Conservation (phyloP, 2,888 invertebrate genomes). For the Cerceris rybyensis region DNA sequence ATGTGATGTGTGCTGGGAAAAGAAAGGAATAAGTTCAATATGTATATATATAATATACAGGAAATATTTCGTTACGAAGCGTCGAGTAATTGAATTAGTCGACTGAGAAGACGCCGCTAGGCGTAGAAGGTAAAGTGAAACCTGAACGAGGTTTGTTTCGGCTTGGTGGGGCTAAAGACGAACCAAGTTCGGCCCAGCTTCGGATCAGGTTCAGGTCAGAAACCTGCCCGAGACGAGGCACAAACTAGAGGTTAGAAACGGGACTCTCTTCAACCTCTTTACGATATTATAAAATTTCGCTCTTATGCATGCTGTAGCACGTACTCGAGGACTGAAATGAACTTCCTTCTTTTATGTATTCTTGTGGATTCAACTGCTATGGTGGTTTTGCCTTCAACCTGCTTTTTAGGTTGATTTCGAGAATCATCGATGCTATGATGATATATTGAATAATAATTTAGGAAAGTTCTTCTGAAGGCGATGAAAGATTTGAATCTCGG, state of each 20-base stretch:
- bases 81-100: conserved; percentile 48
- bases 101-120: conserved; percentile 28
- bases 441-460: too few relatives aligned
- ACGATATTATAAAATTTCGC: conserved; percentile 2
- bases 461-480: too few relatives aligned
- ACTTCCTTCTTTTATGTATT: background rate
- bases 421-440: too few relatives aligned
- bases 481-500: too few relatives aligned
- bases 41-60: background rate
- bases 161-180: conserved; percentile 7
- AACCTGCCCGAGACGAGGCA: conserved; percentile 49
- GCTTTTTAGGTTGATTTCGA: too few relatives aligned
- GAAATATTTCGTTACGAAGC: conserved; percentile 52
- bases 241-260: conserved; percentile 46
- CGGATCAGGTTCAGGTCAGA: conserved; percentile 58
- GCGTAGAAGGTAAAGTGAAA: conserved; percentile 39
- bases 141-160: conserved; percentile 11
- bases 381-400: too few relatives aligned
- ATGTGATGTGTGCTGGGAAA: background rate
- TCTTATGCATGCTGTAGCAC: background rate
- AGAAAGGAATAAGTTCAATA: too few relatives aligned
- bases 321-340: background rate
- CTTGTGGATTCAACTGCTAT: background rate
- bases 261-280: conserved; percentile 16
- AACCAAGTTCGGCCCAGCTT: conserved; percentile 36